Base-by-base conservation (phyloP, 2,113 vertebrate genomes). In the Platysteira castanea region DNA sequence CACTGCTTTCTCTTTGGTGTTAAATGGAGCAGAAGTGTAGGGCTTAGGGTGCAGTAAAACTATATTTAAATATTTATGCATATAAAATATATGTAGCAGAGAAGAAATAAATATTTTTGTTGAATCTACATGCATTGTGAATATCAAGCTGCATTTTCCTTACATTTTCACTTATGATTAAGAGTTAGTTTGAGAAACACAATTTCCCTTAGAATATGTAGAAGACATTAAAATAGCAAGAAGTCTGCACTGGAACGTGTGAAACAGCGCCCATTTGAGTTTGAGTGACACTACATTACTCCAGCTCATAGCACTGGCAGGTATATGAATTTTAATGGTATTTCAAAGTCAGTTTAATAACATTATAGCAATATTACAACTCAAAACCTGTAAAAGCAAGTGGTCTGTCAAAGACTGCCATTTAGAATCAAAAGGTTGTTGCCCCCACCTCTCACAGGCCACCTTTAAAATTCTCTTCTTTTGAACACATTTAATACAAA, bases 321-420 rank as follows among this genome's bases (percentile, higher is more conserved):
- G 9, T 90, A 75, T 57, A 81, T 88, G 86, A 95, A 94, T 96
- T 93, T 93, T 92, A 95, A 87, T 86, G 77, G 63, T 65, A 76
- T 93, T 91, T 93, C 87, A 90, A 95, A 92, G 81, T 84, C 95
- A 57, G 75, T 87, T 91, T 95, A 96, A 85, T 93, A 91, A 92
- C 80, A 91, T 85, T 78, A 87, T 49, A 82, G 84, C 87, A 95
- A 59, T 65, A 91, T 37, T 91, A 89, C 81, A 96, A 90, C 86
- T 80, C 65, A 77, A 95, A 94, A 96, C 63, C 74, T 86, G 86
- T 83, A 93, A 87, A 95, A 56, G 87, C 82, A 94, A 97, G 91
- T 85, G 78, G 63, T 68, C 50, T 47, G 73, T 44, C 82, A 95
- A 92, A 93, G 70, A 80, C 26, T 64, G 59, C 41, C 22, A 4